A percentile compares a stretch with the other conserved stretches of the same genome.
Evolutionary conservation across 2,113 vertebrate species (phyloP).

Genomic region (Pelmatolapia mariae): DNA sequence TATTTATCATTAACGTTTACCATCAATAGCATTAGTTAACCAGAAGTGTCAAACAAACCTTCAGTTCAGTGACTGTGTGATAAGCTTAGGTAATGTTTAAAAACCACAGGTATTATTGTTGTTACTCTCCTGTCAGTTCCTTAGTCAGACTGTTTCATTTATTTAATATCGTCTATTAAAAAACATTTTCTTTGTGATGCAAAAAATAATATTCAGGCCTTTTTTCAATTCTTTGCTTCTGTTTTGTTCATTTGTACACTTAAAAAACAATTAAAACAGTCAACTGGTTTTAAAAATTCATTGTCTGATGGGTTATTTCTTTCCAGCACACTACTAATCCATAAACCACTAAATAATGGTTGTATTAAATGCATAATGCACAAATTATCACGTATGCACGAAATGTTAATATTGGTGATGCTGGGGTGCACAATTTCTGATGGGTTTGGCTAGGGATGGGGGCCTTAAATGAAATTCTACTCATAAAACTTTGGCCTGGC

Average conservation of each 20-base stretch:
- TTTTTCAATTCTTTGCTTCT: neutral
- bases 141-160: neutral
- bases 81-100: neutral
- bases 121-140: neutral
- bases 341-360: neutral
- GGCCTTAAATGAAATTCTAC: neutral
- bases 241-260: neutral
- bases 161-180: neutral
- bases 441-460: fast-evolving
- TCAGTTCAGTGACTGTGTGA: neutral
- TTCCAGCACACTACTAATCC: neutral
- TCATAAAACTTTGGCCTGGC: neutral
- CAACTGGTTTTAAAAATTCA: neutral
- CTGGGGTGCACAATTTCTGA: neutral
- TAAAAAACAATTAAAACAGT: neutral
- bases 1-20: neutral
- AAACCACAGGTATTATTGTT: neutral
- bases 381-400: fast-evolving
- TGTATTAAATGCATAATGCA: neutral
- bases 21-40: neutral
- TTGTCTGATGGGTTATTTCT: fast-evolving
- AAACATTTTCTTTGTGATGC: neutral
- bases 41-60: neutral
- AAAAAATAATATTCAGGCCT: neutral
- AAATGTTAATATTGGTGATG: neutral